These are phyloP conservation scores for Theodoxus fluviatilis DNA, from an alignment of 2,888 invertebrate genomes.

Conservation along the genomic window DNA sequence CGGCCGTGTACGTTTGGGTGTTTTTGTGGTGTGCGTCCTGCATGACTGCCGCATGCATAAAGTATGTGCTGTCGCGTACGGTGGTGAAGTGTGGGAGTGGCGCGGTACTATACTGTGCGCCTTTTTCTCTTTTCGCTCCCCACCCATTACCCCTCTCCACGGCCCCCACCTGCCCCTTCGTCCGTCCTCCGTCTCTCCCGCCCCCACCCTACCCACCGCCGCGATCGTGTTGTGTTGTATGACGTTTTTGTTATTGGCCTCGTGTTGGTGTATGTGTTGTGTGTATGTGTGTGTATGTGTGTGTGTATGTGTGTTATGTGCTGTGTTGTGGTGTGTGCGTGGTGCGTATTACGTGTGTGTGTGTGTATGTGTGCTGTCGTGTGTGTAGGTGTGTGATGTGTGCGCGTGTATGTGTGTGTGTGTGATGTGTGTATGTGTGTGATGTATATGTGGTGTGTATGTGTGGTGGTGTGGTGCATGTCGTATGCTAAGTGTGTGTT, in stretches of 20 bases:
- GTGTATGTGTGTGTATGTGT: neutral
- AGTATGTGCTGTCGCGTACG: neutral
- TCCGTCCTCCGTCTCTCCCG: too few relatives aligned
- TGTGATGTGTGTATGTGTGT: slow-evolving; percentile 10
- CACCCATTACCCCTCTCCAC: neutral
- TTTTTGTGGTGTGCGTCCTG: neutral
- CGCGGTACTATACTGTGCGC: too few relatives aligned
- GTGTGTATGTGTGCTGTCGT: slow-evolving; percentile 14
- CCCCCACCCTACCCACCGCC: too few relatives aligned
- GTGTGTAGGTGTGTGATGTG: slow-evolving; percentile 11
- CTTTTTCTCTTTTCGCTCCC: neutral
- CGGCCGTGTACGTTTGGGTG: neutral
- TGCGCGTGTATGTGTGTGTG: slow-evolving; percentile 10
- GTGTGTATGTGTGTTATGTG: neutral
- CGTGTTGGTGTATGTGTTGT: too few relatives aligned
- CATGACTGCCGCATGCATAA: neutral
- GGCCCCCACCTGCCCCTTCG: too few relatives aligned
- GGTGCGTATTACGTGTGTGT: neutral
- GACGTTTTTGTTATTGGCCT: too few relatives aligned
- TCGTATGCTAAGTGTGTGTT: too few relatives aligned
- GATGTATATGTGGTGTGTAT: slow-evolving; percentile 17
- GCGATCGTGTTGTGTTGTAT: too few relatives aligned
- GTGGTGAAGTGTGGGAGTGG: neutral
- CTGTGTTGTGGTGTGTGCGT: neutral
- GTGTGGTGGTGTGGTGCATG: too few relatives aligned